Conservation (phyloP, 2,113 vertebrate species). For the Trichomycterus rosablanca region DNA sequence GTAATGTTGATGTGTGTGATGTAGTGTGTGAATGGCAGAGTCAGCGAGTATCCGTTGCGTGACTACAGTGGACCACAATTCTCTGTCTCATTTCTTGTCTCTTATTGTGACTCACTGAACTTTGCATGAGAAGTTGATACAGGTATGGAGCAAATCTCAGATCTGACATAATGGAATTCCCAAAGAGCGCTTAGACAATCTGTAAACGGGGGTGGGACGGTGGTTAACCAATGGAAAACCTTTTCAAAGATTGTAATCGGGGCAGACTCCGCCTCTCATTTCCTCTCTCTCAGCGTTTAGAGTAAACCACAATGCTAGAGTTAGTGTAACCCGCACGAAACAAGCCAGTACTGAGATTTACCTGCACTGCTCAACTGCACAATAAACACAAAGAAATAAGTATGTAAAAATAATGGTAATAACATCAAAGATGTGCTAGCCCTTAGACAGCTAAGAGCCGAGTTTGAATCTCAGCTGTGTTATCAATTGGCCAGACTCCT, state of each 20-base stretch:
- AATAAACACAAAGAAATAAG: neutral
- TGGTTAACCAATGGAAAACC: slow-evolving; percentile 69
- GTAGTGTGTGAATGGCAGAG: slow-evolving; percentile 31
- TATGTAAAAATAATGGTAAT: too few species aligned
- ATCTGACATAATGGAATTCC: slow-evolving; percentile 43
- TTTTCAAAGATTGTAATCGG: slow-evolving; percentile 49
- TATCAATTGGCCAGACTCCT: too few species aligned
- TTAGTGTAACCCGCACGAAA: slow-evolving; percentile 38
- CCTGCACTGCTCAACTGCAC: slow-evolving; percentile 4
- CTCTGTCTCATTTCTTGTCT: slow-evolving; percentile 51
- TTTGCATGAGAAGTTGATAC: slow-evolving; percentile 41
- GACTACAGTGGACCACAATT: slow-evolving; percentile 45
- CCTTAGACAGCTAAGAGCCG: too few species aligned
- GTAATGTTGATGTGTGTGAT: slow-evolving; percentile 7
- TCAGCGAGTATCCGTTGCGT: slow-evolving; percentile 37
- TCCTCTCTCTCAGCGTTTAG: slow-evolving; percentile 35
- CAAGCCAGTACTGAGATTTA: slow-evolving; percentile 47
- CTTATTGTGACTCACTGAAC: slow-evolving; percentile 44
- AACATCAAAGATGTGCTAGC: too few species aligned
- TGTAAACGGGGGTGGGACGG: slow-evolving; percentile 34
- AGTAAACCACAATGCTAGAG: slow-evolving; percentile 45
- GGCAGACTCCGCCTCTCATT: slow-evolving; percentile 41
- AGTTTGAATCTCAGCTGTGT: too few species aligned
- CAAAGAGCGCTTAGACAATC: slow-evolving; percentile 27
- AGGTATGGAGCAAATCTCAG: slow-evolving; percentile 44